These are phyloP conservation scores for Eupithecia vulgata DNA, from an alignment of 2,888 invertebrate genomes.

Conservation along the genomic window DNA sequence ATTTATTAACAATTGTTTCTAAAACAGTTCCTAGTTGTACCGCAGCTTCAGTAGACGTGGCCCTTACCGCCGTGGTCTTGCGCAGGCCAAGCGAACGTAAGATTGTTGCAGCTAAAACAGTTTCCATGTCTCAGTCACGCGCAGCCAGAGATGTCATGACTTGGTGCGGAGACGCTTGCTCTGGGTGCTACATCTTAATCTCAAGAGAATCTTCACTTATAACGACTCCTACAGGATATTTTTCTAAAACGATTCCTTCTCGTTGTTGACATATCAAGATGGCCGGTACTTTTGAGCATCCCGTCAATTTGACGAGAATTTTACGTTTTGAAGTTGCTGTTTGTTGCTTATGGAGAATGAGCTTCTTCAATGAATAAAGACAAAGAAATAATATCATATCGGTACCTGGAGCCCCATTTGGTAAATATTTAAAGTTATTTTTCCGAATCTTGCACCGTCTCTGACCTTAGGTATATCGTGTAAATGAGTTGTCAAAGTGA, in stretches of 20 bases:
- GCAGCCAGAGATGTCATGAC: constrained; percentile 42
- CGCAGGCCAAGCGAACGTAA: neutral
- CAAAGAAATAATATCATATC: neutral
- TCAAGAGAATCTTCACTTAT: neutral
- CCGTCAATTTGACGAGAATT: too few relatives aligned
- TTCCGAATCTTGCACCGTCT: constrained; percentile 24
- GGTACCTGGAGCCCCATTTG: neutral
- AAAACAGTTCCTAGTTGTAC: neutral
- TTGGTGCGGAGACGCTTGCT: constrained; percentile 27
- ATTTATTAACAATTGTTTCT: neutral
- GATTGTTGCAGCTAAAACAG: constrained; percentile 55
- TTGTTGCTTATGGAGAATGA: neutral
- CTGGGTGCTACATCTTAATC: constrained; percentile 17
- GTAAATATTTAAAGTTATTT: neutral
- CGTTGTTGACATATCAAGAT: neutral
- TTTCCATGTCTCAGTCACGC: constrained; percentile 59
- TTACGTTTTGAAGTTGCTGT: neutral
- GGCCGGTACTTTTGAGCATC: neutral
- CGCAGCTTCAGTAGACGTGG: neutral
- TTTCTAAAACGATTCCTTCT: neutral
- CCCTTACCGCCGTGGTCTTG: neutral
- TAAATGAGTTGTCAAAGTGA: constrained; percentile 44
- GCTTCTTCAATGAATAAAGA: neutral
- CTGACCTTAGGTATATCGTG: constrained; percentile 16
- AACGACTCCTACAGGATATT: neutral